Evolutionary conservation across 2,797 vertebrate genomes (phyloP), one percentile per base, ranked within the genome.

Genomic region (Micropoecilia bifurca): DNA sequence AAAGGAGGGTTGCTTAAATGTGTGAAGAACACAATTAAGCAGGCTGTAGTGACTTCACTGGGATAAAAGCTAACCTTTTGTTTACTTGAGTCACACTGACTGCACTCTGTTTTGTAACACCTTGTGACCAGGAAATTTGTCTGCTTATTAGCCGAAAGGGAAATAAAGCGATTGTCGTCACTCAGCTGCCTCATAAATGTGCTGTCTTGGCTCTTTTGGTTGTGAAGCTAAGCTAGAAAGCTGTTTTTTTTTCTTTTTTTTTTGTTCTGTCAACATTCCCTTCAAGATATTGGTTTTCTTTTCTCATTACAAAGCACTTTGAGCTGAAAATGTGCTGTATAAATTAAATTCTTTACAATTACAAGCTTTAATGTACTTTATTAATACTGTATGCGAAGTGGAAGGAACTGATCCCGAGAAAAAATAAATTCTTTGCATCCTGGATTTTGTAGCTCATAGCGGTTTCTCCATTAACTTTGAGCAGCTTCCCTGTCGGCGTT

Each of bases 31-130:
- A 36, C 14, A 33, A 36, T 18, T 20, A 41, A 7, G 80, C 87
- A 72, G 81, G 63, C 82, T 63, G 81, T 13, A 76, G 72, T 80
- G 76, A 78, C 77, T 73, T 87, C 76, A 77, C 48, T 33, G 48
- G 63, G 9, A 10, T 30, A 0, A 25, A 53, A 53, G 72, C 72
- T 73, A 30, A 69, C 39, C 6, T 69, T n/a, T 41, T n/a, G 39
- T n/a, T 69, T 41, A 69, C 47, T 73, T 50, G 16, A 8, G 18
- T 48, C 30, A 53, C 46, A 36, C 41, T 45, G 12, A 69, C 66
- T 45, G 36, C 22, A 5, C 6, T 68, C 3, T 45, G 22, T 69
- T 43, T 69, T n/a, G 41, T n/a, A 43, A 45, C 66, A 45, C 20
- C 36, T 68, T 69, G 66, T 69, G 41, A 69, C 12, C 2, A 43